phyloP scores from a whole-genome alignment of 1,140 invertebrate species.

The Rhopalosiphum maidis region DNA sequence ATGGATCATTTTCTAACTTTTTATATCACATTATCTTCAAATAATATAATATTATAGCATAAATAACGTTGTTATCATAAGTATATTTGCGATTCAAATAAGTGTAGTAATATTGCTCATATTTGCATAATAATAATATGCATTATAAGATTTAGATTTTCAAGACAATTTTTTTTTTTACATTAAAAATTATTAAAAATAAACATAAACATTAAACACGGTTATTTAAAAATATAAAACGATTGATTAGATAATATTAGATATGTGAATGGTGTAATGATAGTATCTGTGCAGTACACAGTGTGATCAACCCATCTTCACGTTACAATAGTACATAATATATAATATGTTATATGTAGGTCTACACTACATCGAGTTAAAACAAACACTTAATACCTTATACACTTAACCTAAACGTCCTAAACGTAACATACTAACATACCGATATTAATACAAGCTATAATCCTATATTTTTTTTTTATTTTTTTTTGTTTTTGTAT shows the following conservation, averaged over 20 bases:
- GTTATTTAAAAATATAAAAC: background rate
- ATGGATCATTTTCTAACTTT: background rate
- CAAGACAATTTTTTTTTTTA: too few relatives aligned
- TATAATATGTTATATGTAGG: background rate
- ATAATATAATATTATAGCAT: background rate
- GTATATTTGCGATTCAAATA: too few relatives aligned
- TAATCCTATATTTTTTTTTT: background rate
- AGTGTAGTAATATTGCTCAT: too few relatives aligned
- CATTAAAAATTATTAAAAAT: background rate
- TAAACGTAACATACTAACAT: background rate
- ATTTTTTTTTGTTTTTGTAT: too few relatives aligned
- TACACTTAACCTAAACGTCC: background rate
- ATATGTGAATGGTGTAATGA: background rate
- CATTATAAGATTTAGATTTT: too few relatives aligned
- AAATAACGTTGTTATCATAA: too few relatives aligned
- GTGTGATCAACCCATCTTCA: background rate
- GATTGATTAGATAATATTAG: background rate
- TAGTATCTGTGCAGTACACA: background rate
- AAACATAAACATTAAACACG: background rate
- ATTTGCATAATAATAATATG: too few relatives aligned
- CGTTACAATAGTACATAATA: background rate
- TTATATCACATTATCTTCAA: background rate
- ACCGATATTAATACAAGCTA: background rate
- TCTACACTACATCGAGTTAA: background rate
- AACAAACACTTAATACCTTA: too few relatives aligned